A percentile compares a stretch with the other conserved stretches of the same genome.
Conservation (phyloP, 2,888 invertebrate species). For the Heliconius sara region DNA sequence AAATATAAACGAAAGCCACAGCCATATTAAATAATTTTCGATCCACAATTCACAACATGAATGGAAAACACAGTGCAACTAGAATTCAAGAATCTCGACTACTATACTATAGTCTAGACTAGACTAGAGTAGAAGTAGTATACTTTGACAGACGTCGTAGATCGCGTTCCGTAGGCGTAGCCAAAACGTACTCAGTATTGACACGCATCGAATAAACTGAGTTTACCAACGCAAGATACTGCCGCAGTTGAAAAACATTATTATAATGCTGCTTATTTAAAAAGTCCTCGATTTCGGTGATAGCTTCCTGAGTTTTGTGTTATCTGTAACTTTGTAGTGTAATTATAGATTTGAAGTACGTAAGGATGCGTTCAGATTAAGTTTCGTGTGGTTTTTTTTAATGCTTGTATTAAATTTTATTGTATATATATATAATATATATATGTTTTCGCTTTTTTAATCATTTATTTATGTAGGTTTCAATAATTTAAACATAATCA, state of each 20-base stretch:
- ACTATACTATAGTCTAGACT: conserved; percentile 12
- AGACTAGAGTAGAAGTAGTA: conserved; percentile 40
- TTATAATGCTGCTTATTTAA: conserved; percentile 28
- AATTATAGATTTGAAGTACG: conserved; percentile 9
- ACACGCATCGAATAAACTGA: conserved; percentile 69
- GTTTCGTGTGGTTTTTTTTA: not conserved
- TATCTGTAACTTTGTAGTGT: conserved; percentile 27
- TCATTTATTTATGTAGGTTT: not conserved
- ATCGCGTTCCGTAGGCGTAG: conserved; percentile 64
- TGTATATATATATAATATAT: too few relatives aligned
- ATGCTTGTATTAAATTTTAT: not conserved
- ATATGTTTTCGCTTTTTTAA: not conserved
- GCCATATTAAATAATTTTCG: conserved; percentile 57
- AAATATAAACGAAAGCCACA: conserved; percentile 61
- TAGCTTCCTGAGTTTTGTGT: not conserved
- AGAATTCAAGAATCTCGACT: conserved; percentile 47
- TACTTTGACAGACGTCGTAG: conserved; percentile 75
- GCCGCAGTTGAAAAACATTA: conserved; percentile 31
- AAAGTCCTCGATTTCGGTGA: not conserved
- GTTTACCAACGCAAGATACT: conserved; percentile 35
- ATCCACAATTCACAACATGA: conserved; percentile 59
- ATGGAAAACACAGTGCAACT: conserved; percentile 54
- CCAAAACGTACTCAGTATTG: conserved; percentile 66
- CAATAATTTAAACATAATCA: not conserved
- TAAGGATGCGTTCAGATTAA: conserved; percentile 29